Conservation (phyloP, 2,113 vertebrate species). For the Dissostichus mawsoni region DNA sequence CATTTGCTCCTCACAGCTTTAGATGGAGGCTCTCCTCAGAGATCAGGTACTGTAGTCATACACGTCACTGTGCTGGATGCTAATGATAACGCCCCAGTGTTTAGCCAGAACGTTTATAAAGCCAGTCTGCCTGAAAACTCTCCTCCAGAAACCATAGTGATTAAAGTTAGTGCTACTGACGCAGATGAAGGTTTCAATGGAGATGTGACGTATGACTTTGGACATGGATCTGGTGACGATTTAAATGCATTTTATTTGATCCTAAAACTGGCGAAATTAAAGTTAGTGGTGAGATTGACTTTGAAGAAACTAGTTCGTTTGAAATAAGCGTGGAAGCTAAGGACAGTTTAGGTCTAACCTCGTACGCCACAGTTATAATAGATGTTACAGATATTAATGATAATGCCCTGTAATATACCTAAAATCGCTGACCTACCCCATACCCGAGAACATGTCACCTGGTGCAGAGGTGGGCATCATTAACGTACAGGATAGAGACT, state of each 20-base stretch:
- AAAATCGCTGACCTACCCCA: too few species aligned
- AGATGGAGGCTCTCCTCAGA: conserved; percentile 75
- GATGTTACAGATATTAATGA: too few species aligned
- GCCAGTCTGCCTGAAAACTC: conserved; percentile 70
- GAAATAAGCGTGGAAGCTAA: conserved; percentile 40
- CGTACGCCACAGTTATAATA: too few species aligned
- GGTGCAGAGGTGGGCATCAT: too few species aligned
- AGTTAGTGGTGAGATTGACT: not conserved
- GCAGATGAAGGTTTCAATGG: conserved; percentile 73
- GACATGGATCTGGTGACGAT: conserved; percentile 43
- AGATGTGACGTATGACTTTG: conserved; percentile 63
- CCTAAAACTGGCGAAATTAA: conserved; percentile 55
- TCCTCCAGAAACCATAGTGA: conserved; percentile 48
- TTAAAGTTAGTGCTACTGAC: conserved; percentile 82
- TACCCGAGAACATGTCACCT: too few species aligned
- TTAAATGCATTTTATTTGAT: conserved; percentile 40
- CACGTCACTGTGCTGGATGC: conserved; percentile 76
- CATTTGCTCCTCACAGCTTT: not conserved
- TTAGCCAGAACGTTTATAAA: conserved; percentile 67
- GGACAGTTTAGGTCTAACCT: too few species aligned
- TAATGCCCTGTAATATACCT: too few species aligned
- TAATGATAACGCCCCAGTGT: conserved; percentile 51
- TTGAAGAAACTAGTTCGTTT: conserved; percentile 16
- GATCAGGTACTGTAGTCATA: conserved; percentile 66
- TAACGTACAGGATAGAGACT: too few species aligned